Conservation (phyloP, 2,888 invertebrate species). For the Drosophila villosipedis region DNA sequence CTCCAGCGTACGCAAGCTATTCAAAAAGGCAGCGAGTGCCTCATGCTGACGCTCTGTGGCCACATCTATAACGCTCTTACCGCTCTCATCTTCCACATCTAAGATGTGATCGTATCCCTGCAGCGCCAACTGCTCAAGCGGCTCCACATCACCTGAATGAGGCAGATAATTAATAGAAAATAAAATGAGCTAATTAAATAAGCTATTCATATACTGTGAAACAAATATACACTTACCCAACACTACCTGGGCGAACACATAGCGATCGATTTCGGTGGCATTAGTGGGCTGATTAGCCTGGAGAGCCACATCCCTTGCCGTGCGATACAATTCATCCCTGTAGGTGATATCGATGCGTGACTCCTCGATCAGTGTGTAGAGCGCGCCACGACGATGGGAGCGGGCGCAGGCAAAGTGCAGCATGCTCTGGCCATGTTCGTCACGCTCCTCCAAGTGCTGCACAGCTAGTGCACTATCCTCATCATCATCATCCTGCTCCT, state of each 20-base stretch:
- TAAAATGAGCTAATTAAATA: neutral
- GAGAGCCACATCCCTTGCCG: constrained; percentile 93
- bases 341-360: constrained; percentile 92
- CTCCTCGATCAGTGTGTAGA: constrained; percentile 92
- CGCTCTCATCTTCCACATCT: constrained; percentile 91
- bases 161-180: too few species aligned
- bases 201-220: neutral
- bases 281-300: constrained; percentile 92
- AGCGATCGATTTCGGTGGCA: constrained; percentile 92
- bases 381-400: constrained; percentile 91
- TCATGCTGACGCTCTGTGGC: constrained; percentile 89
- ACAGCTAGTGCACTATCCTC: constrained; percentile 84
- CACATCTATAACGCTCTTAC: constrained; percentile 89
- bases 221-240: constrained; percentile 87
- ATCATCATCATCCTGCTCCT: constrained; percentile 49
- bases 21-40: constrained; percentile 89
- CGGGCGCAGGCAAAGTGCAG: constrained; percentile 94
- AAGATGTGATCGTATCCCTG: constrained; percentile 95
- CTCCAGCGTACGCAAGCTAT: constrained; percentile 91
- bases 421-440: constrained; percentile 95
- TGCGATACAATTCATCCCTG: constrained; percentile 94
- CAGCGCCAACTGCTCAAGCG: constrained; percentile 87
- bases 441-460: constrained; percentile 89
- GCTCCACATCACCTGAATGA: constrained; percentile 87
- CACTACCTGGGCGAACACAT: constrained; percentile 91